phyloP scores from a whole-genome alignment of 2,113 vertebrate species.

The Proterorhinus semilunaris region DNA sequence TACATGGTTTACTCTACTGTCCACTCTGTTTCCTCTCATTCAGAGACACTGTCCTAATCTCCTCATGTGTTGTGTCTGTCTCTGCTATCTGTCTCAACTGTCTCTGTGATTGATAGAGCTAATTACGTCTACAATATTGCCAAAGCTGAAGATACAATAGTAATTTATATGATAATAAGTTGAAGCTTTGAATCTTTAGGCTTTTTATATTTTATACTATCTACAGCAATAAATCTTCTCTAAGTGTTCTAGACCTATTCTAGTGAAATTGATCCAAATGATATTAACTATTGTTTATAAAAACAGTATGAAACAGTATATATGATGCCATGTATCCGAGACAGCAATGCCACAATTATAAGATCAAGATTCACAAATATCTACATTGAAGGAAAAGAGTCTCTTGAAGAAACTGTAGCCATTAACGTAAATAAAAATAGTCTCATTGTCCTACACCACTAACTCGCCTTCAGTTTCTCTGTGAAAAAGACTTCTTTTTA shows the following conservation, averaged over 20 bases:
- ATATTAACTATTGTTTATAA: too few relatives aligned
- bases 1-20: not conserved
- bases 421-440: not conserved
- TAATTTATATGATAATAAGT: too few relatives aligned
- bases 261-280: too few relatives aligned
- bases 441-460: not conserved
- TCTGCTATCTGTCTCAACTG: not conserved
- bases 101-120: conserved; percentile 26
- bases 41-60: conserved; percentile 13
- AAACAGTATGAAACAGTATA: too few relatives aligned
- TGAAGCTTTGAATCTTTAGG: too few relatives aligned
- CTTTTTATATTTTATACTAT: too few relatives aligned
- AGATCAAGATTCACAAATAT: too few relatives aligned
- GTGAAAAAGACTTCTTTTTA: too few relatives aligned
- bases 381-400: conserved; percentile 12
- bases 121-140: conserved; percentile 19
- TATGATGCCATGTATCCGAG: too few relatives aligned
- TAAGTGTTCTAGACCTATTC: too few relatives aligned
- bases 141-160: not conserved
- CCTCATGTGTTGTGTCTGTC: not conserved
- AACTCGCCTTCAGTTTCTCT: conserved; percentile 1
- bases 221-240: too few relatives aligned
- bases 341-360: too few relatives aligned
- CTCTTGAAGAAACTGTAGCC: conserved; percentile 2
- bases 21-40: conserved; percentile 12